Base-by-base conservation (phyloP, 2,888 invertebrate species). In the Drosophila neonasuta region DNA sequence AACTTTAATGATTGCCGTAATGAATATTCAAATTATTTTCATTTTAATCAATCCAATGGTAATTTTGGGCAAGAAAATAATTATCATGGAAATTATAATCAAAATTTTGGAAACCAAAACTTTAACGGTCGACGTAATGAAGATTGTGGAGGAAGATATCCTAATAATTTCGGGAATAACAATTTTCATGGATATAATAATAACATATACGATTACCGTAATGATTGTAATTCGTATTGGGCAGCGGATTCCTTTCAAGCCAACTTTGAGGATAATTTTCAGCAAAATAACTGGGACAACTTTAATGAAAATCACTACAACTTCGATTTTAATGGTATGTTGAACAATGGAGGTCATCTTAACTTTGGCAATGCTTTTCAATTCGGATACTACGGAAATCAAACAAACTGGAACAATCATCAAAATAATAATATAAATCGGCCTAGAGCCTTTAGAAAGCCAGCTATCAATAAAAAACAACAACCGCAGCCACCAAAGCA, bases 291-390 rank as follows among this genome's bases (percentile, higher is more conserved):
- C 6, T 29, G 29, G 29, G 1, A 5, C 2, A 15, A 46, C 13
- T 17, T 36, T 32, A 17, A 52, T 54, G 30, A n/a, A 49, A 41
- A 56, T 48, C 46, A 4, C 3, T 42, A 29, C 9, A 41, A 57
- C 52, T 13, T 17, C 2, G 57, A 69, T 34, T 60, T 30, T 56
- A 56, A 67, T 32, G 51, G 55, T 17, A 5, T 49, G 11, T 9
- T 41, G 10, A 41, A 56, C 24, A 3, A 9, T 15, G 42, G 55
- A 2, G 39, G 24, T 11, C 59, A 39, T 15, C 17, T 34, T 1
- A 42, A 51, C 15, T 48, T 49, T 48, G 11, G 44, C 3, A 13
- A 1, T 24, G 24, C 32, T n/a, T 10, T 34, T 0, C 41, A 45
- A 7, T 32, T 11, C 3, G 1, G 32, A 15, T 36, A 6, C 36